Evolutionary conservation across 2,888 invertebrate species (phyloP).

Genomic region (Ormia ochracea): DNA sequence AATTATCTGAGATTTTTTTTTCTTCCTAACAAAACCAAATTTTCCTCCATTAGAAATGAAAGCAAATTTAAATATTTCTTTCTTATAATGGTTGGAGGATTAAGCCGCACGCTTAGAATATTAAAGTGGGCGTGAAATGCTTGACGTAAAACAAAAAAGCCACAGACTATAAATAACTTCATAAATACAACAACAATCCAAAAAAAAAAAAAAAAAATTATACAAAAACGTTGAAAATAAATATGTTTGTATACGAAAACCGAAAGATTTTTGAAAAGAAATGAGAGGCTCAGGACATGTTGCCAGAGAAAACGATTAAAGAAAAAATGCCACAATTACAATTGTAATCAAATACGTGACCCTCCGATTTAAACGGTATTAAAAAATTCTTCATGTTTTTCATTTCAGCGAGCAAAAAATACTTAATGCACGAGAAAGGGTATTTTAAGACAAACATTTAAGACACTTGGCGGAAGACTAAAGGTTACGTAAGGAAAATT

Average conservation of each 20-base stretch:
- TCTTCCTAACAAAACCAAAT: conserved; percentile 56
- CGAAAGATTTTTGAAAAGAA: conserved; percentile 37
- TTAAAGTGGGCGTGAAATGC: conserved; percentile 63
- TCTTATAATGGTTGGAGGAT: conserved; percentile 58
- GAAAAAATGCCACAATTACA: conserved; percentile 42
- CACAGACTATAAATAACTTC: neutral
- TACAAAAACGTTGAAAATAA: conserved; percentile 3
- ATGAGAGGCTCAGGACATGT: conserved; percentile 8
- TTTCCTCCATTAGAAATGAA: neutral
- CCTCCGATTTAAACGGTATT: conserved; percentile 57
- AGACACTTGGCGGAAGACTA: neutral
- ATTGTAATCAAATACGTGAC: conserved; percentile 63
- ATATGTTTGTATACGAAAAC: conserved; percentile 36
- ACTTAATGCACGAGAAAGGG: neutral
- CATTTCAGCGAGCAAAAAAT: neutral
- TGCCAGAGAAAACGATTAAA: conserved; percentile 20
- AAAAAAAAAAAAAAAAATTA: conserved; percentile 26
- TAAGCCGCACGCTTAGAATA: conserved; percentile 64
- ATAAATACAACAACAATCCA: too few relatives aligned
- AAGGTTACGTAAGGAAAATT: neutral
- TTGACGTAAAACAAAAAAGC: conserved; percentile 9
- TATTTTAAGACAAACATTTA: neutral
- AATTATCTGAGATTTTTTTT: conserved; percentile 37
- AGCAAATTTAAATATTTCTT: conserved; percentile 11
- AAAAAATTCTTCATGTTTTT: conserved; percentile 29